These are phyloP conservation scores for Pollenia angustigena DNA, from an alignment of 2,888 invertebrate genomes.

Conservation along the genomic window DNA sequence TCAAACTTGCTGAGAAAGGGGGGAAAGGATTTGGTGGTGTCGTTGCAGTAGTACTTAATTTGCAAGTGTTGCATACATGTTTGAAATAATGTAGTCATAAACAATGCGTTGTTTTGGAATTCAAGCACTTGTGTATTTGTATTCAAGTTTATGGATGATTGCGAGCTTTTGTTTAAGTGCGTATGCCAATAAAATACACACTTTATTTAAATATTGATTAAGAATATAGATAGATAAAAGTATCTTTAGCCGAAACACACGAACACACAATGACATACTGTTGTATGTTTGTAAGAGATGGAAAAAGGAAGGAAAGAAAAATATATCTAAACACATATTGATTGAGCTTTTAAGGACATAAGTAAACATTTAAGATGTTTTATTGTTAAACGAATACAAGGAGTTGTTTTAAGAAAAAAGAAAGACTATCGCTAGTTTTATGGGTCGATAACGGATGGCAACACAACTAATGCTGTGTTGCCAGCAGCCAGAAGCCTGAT, in stretches of 20 bases:
- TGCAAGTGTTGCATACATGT: constrained; percentile 26
- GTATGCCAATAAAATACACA: constrained; percentile 54
- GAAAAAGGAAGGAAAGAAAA: constrained; percentile 16
- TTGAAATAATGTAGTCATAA: constrained; percentile 35
- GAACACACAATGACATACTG: not conserved
- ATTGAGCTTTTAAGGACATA: constrained; percentile 15
- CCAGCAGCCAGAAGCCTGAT: too few relatives aligned
- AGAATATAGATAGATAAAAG: constrained; percentile 44
- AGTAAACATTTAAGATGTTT: not conserved
- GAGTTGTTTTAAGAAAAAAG: too few relatives aligned
- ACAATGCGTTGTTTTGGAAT: constrained; percentile 26
- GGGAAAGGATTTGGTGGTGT: not conserved
- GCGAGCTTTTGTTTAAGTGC: constrained; percentile 17
- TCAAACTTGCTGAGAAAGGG: constrained; percentile 3
- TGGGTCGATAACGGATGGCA: too few relatives aligned
- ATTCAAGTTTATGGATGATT: not conserved
- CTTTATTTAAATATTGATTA: constrained; percentile 70
- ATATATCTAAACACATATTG: not conserved
- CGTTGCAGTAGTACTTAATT: not conserved
- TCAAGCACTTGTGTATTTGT: not conserved
- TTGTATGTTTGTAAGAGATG: constrained; percentile 2
- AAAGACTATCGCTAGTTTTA: too few relatives aligned
- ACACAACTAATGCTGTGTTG: too few relatives aligned
- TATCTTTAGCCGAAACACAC: constrained; percentile 23
- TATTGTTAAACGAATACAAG: not conserved